A percentile compares a stretch with the other conserved stretches of the same genome.
Conservation (phyloP, 2,113 vertebrate genomes). For the Coptodon bakossiorum region DNA sequence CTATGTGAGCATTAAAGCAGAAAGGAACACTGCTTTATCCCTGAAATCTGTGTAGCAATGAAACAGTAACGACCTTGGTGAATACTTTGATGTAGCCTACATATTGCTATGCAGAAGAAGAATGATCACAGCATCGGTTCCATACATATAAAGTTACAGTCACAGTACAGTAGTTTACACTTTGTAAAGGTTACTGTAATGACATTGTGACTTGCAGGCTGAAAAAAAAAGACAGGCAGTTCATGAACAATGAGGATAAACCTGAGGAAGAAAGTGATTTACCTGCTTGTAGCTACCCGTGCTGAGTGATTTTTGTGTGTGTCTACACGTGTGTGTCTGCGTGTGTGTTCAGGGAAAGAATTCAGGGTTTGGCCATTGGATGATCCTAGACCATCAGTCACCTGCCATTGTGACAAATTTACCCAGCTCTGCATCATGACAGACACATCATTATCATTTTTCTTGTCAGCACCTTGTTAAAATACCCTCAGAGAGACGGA, state of each 20-base stretch:
- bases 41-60: background rate
- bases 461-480: slow-evolving; percentile 68
- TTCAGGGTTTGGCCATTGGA: slow-evolving; percentile 43
- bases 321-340: background rate
- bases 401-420: slow-evolving; percentile 62
- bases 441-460: slow-evolving; percentile 72
- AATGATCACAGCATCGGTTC: background rate
- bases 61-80: slow-evolving; percentile 24
- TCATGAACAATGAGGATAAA: slow-evolving; percentile 32
- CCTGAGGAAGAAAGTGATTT: slow-evolving; percentile 18
- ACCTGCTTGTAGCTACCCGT: slow-evolving; percentile 8
- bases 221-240: slow-evolving; percentile 6
- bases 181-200: slow-evolving; percentile 41
- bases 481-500: slow-evolving; percentile 39
- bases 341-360: slow-evolving; percentile 23
- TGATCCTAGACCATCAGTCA: slow-evolving; percentile 61
- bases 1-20: background rate
- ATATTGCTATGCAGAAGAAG: background rate
- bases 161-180: slow-evolving; percentile 7
- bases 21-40: background rate
- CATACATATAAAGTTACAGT: slow-evolving; percentile 28
- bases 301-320: slow-evolving; percentile 7
- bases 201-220: background rate
- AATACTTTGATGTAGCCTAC: background rate
- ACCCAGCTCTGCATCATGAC: slow-evolving; percentile 52